These are phyloP conservation scores for Merluccius polli DNA, from an alignment of 2,797 vertebrate genomes.

Conservation along the genomic window DNA sequence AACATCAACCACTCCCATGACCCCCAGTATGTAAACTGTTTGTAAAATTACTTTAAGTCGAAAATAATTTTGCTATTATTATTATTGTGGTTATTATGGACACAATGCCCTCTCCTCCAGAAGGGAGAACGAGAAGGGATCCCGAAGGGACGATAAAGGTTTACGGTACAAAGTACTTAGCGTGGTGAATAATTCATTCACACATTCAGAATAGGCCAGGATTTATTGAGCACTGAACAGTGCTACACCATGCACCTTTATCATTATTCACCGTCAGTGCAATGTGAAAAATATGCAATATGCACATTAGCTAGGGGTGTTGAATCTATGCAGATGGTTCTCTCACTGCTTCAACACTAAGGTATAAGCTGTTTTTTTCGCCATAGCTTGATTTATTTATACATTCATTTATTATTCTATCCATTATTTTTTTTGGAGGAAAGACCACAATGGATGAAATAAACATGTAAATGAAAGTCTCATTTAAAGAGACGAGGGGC, in stretches of 20 bases:
- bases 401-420: not conserved
- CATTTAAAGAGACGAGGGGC: not conserved
- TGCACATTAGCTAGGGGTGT: not conserved
- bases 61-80: conserved; percentile 28
- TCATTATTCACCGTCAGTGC: not conserved
- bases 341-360: not conserved
- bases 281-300: not conserved
- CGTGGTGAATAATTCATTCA: conserved; percentile 35
- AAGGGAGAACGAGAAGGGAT: conserved; percentile 30
- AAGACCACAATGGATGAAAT: not conserved
- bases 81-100: conserved; percentile 41
- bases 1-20: conserved; percentile 32
- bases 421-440: not conserved
- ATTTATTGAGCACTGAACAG: conserved; percentile 2
- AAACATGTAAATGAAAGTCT: not conserved
- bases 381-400: not conserved
- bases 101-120: conserved; percentile 24
- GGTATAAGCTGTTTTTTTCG: not conserved
- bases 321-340: not conserved
- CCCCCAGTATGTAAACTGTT: conserved; percentile 42
- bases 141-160: conserved; percentile 33
- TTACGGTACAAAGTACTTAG: conserved; percentile 23
- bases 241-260: not conserved
- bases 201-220: conserved; percentile 17
- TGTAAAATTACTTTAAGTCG: conserved; percentile 38